Base-by-base conservation (phyloP, 92 coral and sea anemone genomes). In the Porites divaricata region DNA sequence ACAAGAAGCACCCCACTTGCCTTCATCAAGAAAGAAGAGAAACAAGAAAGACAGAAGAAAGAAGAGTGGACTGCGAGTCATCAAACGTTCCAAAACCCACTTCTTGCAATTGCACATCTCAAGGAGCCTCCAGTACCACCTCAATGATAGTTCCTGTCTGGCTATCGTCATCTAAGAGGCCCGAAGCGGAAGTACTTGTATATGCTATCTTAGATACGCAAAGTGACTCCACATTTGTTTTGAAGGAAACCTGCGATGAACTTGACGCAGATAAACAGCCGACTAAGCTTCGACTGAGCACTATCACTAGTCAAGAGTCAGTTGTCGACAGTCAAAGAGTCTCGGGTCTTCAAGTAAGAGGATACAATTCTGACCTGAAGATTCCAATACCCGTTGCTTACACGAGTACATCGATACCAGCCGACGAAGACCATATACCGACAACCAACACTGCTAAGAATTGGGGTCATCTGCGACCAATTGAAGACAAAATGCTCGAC, bases 281-380 rank as follows among this genome's bases (percentile, higher is more conserved):
- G 25, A 76, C 56, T 15, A 76, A 76, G 22, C 57, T 35, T 35
- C 25, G 49, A 20, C 48, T 63, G 57, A 28, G 69, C 5, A 41
- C 81, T 8, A 62, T 63, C 71, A 77, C 81, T 2, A 77, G 71
- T 17, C 71, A 62, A 56, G 67, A 77, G 2, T 63, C 58, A 26
- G n/a, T 77, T n/a, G 19, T 63, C 59, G 58, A 77, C 57, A 77
- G 81, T 51, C 71, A 63, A 9, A 23, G 81, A 20, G 61, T 77
- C 41, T 5, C 58, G 63, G 20, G 41, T 24, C 72, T 77, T 17
- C 71, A 77, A 63, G 81, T 77, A n/a, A 61, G 81, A 63, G 81
- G 81, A 8, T 77, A 61, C 16, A 17, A 63, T 8, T 77, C 58
- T 23, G 80, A 75, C 24, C 12, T 75, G 23, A 57, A 75, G 68